A percentile compares a stretch with the other conserved stretches of the same genome.
Evolutionary conservation across 2,888 invertebrate genomes (phyloP).

Genomic region (Acrocera orbiculus): DNA sequence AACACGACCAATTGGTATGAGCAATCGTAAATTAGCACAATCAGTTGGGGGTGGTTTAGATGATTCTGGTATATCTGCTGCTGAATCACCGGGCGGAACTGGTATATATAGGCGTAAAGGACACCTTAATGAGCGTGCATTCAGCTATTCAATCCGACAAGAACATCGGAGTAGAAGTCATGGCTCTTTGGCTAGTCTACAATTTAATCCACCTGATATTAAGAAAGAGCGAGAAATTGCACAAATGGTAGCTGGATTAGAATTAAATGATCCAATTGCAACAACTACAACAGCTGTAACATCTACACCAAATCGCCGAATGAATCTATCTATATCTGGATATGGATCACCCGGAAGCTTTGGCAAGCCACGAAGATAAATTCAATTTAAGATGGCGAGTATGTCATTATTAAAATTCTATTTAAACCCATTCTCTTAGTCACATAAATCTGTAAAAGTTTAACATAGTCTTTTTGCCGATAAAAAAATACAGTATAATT

Average conservation of each 20-base stretch:
- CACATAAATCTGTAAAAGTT: no score
- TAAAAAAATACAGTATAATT: no score
- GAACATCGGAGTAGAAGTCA: conserved; percentile 86
- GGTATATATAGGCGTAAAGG: conserved; percentile 85
- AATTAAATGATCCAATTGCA: conserved; percentile 59
- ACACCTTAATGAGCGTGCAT: conserved; percentile 80
- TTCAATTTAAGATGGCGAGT: no score
- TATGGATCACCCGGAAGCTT: neutral
- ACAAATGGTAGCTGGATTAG: conserved; percentile 82
- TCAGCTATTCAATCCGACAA: conserved; percentile 84
- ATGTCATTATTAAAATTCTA: no score
- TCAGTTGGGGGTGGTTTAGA: conserved; percentile 49
- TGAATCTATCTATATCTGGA: neutral
- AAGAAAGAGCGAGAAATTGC: conserved; percentile 84
- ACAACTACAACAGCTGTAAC: no score
- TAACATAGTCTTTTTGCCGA: no score
- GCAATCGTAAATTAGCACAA: conserved; percentile 44
- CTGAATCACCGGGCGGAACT: conserved; percentile 44
- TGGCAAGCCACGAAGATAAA: neutral
- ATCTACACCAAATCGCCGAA: neutral
- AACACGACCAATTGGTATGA: conserved; percentile 35
- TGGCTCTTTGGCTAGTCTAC: conserved; percentile 77
- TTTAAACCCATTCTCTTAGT: no score
- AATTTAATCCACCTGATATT: conserved; percentile 70
- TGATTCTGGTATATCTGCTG: conserved; percentile 33